Percentiles rank a stretch among this genome's conserved stretches.
Evolutionary conservation across 2,797 vertebrate species (phyloP).

Genomic region (Carapus acus): DNA sequence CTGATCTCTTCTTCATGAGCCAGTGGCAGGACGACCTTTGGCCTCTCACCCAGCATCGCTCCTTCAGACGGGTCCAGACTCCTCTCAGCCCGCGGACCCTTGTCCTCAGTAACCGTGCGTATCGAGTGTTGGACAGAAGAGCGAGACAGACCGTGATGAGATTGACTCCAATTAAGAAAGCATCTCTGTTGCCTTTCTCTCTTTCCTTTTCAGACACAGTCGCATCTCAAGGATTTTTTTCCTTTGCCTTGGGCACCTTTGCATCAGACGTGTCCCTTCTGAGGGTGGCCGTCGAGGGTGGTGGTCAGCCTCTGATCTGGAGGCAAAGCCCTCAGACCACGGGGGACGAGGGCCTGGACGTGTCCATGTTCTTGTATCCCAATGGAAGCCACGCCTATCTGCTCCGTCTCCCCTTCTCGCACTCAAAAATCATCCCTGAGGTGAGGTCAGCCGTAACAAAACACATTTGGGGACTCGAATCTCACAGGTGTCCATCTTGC

Average conservation of each 20-base stretch:
- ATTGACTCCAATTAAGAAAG: no score
- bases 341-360: slow-evolving; percentile 41
- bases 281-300: slow-evolving; percentile 56
- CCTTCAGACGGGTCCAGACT: slow-evolving; percentile 48
- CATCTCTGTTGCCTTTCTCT: no score
- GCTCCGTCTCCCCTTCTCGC: slow-evolving; percentile 61
- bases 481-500: slow-evolving; percentile 17
- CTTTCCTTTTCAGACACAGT: not conserved
- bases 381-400: slow-evolving; percentile 67
- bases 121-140: no score
- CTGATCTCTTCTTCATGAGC: slow-evolving; percentile 56
- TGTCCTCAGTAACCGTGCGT: slow-evolving; percentile 47
- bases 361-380: slow-evolving; percentile 53
- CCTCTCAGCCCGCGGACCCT: slow-evolving; percentile 40
- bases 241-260: slow-evolving; percentile 66
- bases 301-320: slow-evolving; percentile 55
- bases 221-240: slow-evolving; percentile 56
- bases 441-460: slow-evolving; percentile 31
- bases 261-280: slow-evolving; percentile 67
- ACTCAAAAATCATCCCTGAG: slow-evolving; percentile 59
- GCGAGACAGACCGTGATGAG: no score
- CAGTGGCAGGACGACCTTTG: slow-evolving; percentile 61
- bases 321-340: slow-evolving; percentile 34
- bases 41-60: slow-evolving; percentile 59
- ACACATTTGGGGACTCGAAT: not conserved